These are phyloP conservation scores for Tetheella fluctuosa DNA, from an alignment of 2,888 invertebrate genomes.

Conservation along the genomic window DNA sequence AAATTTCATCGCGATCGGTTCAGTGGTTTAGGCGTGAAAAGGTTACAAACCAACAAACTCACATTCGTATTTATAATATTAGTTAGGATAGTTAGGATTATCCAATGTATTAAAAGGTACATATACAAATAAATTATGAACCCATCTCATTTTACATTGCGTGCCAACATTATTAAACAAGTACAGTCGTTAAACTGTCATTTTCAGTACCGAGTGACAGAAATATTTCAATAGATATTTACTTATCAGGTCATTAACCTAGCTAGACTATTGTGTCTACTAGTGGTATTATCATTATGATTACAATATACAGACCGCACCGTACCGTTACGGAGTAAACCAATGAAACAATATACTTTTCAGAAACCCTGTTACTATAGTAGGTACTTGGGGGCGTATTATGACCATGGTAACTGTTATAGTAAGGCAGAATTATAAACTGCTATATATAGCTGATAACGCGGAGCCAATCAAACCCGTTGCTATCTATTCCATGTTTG, in stretches of 20 bases:
- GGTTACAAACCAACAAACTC: no score
- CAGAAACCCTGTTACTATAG: no score
- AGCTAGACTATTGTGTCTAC: neutral
- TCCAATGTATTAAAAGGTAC: no score
- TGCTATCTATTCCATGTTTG: no score
- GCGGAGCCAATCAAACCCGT: no score
- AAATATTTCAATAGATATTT: slow-evolving; percentile 3
- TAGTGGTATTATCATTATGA: neutral
- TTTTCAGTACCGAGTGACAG: slow-evolving; percentile 1
- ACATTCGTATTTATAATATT: no score
- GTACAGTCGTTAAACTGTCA: slow-evolving; percentile 4
- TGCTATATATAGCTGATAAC: no score
- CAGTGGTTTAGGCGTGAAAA: no score
- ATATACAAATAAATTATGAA: neutral
- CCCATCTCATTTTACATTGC: neutral
- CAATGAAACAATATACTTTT: slow-evolving; percentile 3
- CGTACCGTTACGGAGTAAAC: slow-evolving; percentile 1
- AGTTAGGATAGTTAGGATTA: no score
- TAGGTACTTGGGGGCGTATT: neutral
- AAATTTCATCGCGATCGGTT: no score
- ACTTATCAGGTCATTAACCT: slow-evolving; percentile 7
- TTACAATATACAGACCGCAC: neutral
- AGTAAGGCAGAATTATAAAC: no score
- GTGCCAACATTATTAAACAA: slow-evolving; percentile 12
- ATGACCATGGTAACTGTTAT: neutral